A percentile compares a stretch with the other conserved stretches of the same genome.
These are phyloP conservation scores for Dromas ardeola DNA, from an alignment of 2,113 vertebrate genomes.

Conservation along the genomic window DNA sequence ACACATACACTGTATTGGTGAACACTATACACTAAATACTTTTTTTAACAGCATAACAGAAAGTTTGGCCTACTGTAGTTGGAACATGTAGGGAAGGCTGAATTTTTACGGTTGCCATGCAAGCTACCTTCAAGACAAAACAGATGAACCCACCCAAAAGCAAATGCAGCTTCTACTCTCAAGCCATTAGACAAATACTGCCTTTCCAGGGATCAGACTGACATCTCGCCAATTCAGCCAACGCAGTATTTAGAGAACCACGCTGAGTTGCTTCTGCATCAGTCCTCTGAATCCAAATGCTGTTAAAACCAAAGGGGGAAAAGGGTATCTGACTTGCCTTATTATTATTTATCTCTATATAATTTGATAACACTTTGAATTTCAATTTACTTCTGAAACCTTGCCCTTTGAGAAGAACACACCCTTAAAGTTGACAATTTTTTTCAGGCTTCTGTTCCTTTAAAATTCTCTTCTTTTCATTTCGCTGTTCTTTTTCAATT, in stretches of 20 bases:
- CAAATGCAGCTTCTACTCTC: constrained; percentile 7
- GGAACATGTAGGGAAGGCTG: constrained; percentile 36
- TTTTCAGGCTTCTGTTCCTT: constrained; percentile 49
- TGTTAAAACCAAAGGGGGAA: constrained; percentile 49
- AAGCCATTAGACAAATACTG: neutral
- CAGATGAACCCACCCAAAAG: constrained; percentile 25
- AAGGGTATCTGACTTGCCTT: constrained; percentile 32
- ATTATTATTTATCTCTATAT: constrained; percentile 38
- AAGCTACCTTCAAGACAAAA: constrained; percentile 58
- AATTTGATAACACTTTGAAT: constrained; percentile 50
- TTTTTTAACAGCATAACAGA: constrained; percentile 74
- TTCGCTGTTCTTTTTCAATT: constrained; percentile 42
- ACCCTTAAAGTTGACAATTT: constrained; percentile 43
- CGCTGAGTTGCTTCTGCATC: constrained; percentile 19
- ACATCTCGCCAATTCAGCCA: neutral
- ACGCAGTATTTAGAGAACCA: constrained; percentile 32
- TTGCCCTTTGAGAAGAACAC: constrained; percentile 66
- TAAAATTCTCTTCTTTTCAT: constrained; percentile 52
- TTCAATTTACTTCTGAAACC: constrained; percentile 39
- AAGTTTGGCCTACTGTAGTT: constrained; percentile 56
- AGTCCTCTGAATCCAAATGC: constrained; percentile 49
- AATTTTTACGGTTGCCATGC: constrained; percentile 44
- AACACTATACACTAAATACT: constrained; percentile 71
- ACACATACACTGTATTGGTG: constrained; percentile 55
- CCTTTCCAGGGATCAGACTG: neutral